Percentiles rank a stretch among this genome's conserved stretches.
Conservation (phyloP, 2,888 invertebrate species). For the Stenichneumon culpator region DNA sequence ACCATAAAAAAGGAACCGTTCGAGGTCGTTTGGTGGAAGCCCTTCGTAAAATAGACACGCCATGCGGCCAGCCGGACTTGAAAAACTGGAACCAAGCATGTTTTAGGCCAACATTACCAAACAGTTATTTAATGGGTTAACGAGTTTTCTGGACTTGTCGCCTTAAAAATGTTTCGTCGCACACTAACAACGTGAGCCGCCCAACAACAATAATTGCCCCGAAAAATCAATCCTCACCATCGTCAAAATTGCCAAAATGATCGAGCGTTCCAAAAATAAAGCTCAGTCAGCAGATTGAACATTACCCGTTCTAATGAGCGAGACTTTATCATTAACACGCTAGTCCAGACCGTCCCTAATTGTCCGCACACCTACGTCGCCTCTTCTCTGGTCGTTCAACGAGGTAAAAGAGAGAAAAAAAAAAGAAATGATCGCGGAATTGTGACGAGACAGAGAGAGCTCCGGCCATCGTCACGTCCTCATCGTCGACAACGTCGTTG, state of each 20-base stretch:
- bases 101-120: neutral
- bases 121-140: neutral
- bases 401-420: slow-evolving; percentile 37
- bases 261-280: slow-evolving; percentile 29
- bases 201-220: neutral
- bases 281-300: slow-evolving; percentile 3
- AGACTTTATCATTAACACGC: slow-evolving; percentile 57
- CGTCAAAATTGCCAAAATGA: slow-evolving; percentile 9
- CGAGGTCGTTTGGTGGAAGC: too few relatives aligned
- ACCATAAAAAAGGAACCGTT: too few relatives aligned
- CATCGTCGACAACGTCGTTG: slow-evolving; percentile 42
- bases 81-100: neutral
- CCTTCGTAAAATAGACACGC: too few relatives aligned
- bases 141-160: neutral
- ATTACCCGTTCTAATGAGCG: slow-evolving; percentile 58
- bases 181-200: neutral
- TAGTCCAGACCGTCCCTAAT: slow-evolving; percentile 56
- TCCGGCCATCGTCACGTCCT: slow-evolving; percentile 52
- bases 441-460: slow-evolving; percentile 29
- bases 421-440: slow-evolving; percentile 20
- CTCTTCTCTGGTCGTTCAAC: slow-evolving; percentile 24
- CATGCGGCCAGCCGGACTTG: neutral
- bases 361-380: slow-evolving; percentile 60
- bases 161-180: neutral
- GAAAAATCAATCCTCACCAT: slow-evolving; percentile 4